Base-by-base conservation (phyloP, 2,113 vertebrate genomes). In the Tetrao urogallus region DNA sequence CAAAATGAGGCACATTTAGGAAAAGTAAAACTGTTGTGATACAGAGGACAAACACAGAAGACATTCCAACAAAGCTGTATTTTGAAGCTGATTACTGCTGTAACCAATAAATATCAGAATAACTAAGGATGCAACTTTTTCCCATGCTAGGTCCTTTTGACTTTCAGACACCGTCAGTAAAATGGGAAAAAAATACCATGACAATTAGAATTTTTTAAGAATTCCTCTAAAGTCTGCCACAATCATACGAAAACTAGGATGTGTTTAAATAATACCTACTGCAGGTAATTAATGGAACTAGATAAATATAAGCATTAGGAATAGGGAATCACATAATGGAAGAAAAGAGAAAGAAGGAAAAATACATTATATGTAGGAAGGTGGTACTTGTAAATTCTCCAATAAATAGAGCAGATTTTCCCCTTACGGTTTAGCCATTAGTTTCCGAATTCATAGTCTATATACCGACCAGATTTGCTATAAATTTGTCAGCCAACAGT, bases 331-430 rank as follows among this genome's bases (percentile, higher is more conserved):
- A 67, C 34, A 74, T 83, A 27, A 88, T 52, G 72, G 79, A 88
- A 86, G 71, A 82, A 95, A 73, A 95, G 75, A 93, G 52, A 92
- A 91, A 89, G n/a, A 43, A 92, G 82, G 64, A 52, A 86, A 95
- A 95, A 91, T 20, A 71, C 2, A 1, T 16, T 63, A 34, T 50
- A 70, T 25, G 47, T 27, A 74, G 60, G 82, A 92, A 82, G 42
- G 93, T 82, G 60, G 38, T 38, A 43, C 69, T 91, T 94, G 82
- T 78, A 71, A 89, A 86, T 77, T 77, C 87, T 75, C 81, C 91
- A 94, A 48, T 54, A 69, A 82, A 69, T 28, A 88, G 82, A 83
- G 36, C 56, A 95, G 52, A 85, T 88, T 94, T 95, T 94, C 89
- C 88, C 73, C 43, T 94, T 56, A 86, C 0, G 30, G 65, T 95